A percentile compares a stretch with the other conserved stretches of the same genome.
Evolutionary conservation across 2,113 vertebrate species (phyloP).

Genomic region (Albula goreensis): DNA sequence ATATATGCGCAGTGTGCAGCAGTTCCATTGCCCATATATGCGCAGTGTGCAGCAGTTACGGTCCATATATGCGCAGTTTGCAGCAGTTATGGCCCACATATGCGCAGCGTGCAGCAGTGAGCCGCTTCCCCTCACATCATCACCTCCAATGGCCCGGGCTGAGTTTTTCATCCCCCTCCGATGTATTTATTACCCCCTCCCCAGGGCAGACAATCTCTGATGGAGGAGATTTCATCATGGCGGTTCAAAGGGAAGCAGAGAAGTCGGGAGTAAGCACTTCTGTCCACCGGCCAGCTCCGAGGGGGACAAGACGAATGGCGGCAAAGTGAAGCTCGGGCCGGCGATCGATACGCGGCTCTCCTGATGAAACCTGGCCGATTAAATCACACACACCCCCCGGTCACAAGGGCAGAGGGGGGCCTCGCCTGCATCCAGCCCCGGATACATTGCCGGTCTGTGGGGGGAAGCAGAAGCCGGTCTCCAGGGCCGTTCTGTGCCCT

Average conservation of each 20-base stretch:
- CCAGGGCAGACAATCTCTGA: slow-evolving; percentile 50
- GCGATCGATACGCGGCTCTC: slow-evolving; percentile 65
- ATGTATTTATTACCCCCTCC: slow-evolving; percentile 57
- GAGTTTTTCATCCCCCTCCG: background rate
- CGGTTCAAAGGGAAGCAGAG: slow-evolving; percentile 34
- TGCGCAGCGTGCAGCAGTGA: too few species aligned
- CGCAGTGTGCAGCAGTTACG: too few species aligned
- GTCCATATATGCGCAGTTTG: too few species aligned
- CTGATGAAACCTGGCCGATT: slow-evolving; percentile 55
- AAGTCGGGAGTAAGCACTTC: slow-evolving; percentile 66
- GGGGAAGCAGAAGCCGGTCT: too few species aligned
- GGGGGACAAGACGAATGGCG: slow-evolving; percentile 60
- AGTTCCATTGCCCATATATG: too few species aligned
- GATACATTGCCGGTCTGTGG: too few species aligned
- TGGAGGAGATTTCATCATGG: slow-evolving; percentile 60
- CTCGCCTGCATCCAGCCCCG: background rate
- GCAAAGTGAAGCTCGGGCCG: slow-evolving; percentile 51
- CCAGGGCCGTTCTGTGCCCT: too few species aligned
- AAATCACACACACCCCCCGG: background rate
- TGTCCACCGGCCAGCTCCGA: slow-evolving; percentile 48
- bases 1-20: too few species aligned
- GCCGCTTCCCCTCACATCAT: slow-evolving; percentile 1
- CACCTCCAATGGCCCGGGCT: background rate
- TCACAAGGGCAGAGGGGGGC: slow-evolving; percentile 18
- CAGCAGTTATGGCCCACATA: too few species aligned